phyloP scores from a whole-genome alignment of 2,888 invertebrate species.

The Synanthedon myopaeformis region DNA sequence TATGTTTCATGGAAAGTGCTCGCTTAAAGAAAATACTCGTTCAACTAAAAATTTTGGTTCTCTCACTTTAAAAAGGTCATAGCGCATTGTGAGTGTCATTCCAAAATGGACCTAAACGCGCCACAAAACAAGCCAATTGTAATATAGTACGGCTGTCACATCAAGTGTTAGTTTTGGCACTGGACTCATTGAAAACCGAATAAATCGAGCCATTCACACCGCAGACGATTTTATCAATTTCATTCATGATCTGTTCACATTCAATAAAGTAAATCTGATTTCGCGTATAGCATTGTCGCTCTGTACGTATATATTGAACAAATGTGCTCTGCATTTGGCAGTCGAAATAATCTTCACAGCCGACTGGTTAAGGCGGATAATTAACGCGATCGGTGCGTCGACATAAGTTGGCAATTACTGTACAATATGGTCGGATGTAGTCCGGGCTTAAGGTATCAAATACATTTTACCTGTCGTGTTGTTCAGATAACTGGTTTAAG shows the following conservation, averaged over 20 bases:
- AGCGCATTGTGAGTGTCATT: no score
- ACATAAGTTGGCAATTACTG: slow-evolving; percentile 60
- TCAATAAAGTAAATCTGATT: slow-evolving; percentile 57
- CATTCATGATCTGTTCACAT: slow-evolving; percentile 45
- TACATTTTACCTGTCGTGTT: slow-evolving; percentile 7
- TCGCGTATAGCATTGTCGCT: slow-evolving; percentile 13
- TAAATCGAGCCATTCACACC: slow-evolving; percentile 25
- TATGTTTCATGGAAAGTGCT: no score
- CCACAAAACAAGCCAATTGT: background rate
- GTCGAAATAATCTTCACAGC: slow-evolving; percentile 52
- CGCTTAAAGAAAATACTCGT: no score
- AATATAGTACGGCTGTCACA: background rate
- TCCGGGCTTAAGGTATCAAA: slow-evolving; percentile 30
- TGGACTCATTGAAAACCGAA: slow-evolving; percentile 14
- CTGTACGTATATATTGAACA: slow-evolving; percentile 7
- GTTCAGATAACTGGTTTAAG: background rate
- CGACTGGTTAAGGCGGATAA: slow-evolving; percentile 41
- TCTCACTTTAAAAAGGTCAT: no score
- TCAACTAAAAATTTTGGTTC: no score
- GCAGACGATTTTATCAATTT: slow-evolving; percentile 58
- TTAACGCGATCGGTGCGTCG: slow-evolving; percentile 43
- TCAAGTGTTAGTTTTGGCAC: slow-evolving; percentile 1
- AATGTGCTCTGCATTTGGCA: slow-evolving; percentile 44
- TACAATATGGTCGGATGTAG: slow-evolving; percentile 16
- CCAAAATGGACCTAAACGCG: background rate